Evolutionary conservation across 1,140 invertebrate species (phyloP), one percentile per base, ranked within the genome.

Genomic region (Dendroctonus valens): DNA sequence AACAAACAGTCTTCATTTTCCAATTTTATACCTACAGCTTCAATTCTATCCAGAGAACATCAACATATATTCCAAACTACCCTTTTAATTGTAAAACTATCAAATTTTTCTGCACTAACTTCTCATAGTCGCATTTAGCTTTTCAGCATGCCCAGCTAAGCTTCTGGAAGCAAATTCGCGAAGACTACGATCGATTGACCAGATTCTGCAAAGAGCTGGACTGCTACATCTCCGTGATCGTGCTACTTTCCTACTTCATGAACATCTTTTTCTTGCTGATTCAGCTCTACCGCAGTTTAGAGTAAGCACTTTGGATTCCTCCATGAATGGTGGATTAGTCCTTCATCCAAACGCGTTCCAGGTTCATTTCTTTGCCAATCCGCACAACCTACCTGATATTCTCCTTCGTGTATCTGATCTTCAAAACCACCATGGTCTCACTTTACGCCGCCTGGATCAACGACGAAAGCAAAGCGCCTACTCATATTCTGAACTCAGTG

Each of bases 241-340:
- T 88, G 5, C 76, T 90, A 1, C 73, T 89, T 6, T 89, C 88
- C 0, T 89, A 88, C 61, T 82, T 82, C 3, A 87, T 86, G 66
- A 90, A 90, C 76, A 75, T 90, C 0, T 90, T 89, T 70, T 90
- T 89, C 53, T 86, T 90, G 40, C 88, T 89, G 54, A 77, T 89
- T 0, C 88, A 91, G 72, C 81, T 91, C 11, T 82, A 26, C 26
- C 26, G 26, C 26, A 26, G 26, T 26, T 26, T 26, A 26, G 26
- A 26, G 26, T 26, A 26, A 26, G 26, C 26, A 26, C 26, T 26
- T 26, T 26, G 26, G 26, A 26, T 1, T 26, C 1, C 26, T n/a
- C 26, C 26, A 26, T 59, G 0, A 3, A 3, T 54, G 7, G 40
- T 5, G 8, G 26, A 52, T 52, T 52, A 40, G 9, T 54, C 37